phyloP scores from a whole-genome alignment of 2,113 vertebrate species.

The Phasianus colchicus region DNA sequence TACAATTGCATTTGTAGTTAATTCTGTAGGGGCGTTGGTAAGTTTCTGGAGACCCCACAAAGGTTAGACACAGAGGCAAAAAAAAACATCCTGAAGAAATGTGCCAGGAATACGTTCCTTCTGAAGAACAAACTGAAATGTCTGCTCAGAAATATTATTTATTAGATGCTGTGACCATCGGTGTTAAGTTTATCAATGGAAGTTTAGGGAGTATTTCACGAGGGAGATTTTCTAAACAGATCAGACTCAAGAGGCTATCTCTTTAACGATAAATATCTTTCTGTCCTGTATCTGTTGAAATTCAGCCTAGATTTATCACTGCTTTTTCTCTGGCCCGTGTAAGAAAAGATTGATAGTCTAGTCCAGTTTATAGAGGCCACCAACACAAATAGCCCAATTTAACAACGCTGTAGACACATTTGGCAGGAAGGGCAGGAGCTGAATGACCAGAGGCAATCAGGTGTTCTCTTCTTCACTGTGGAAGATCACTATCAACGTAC shows the following conservation, averaged over 20 bases:
- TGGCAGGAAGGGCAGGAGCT: not conserved
- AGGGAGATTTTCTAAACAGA: constrained; percentile 38
- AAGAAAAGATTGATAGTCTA: constrained; percentile 57
- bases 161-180: not conserved
- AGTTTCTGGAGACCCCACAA: not conserved
- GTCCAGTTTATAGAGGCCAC: constrained; percentile 49
- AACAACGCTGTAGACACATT: constrained; percentile 29
- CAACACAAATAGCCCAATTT: constrained; percentile 42
- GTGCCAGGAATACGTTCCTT: not conserved
- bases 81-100: not conserved
- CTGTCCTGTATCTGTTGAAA: constrained; percentile 6
- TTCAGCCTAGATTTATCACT: constrained; percentile 52
- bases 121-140: not conserved
- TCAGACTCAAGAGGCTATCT: constrained; percentile 45
- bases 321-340: constrained; percentile 33
- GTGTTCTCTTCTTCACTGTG: constrained; percentile 15
- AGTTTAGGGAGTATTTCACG: constrained; percentile 33
- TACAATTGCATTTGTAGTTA: not conserved
- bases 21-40: not conserved
- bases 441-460: constrained; percentile 20
- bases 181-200: constrained; percentile 35
- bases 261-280: constrained; percentile 32
- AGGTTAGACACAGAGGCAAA: not conserved
- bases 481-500: not conserved
- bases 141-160: constrained; percentile 25